Evolutionary conservation across 2,888 invertebrate genomes (phyloP), one percentile per base, ranked within the genome.

Genomic region (Torymus texanus): DNA sequence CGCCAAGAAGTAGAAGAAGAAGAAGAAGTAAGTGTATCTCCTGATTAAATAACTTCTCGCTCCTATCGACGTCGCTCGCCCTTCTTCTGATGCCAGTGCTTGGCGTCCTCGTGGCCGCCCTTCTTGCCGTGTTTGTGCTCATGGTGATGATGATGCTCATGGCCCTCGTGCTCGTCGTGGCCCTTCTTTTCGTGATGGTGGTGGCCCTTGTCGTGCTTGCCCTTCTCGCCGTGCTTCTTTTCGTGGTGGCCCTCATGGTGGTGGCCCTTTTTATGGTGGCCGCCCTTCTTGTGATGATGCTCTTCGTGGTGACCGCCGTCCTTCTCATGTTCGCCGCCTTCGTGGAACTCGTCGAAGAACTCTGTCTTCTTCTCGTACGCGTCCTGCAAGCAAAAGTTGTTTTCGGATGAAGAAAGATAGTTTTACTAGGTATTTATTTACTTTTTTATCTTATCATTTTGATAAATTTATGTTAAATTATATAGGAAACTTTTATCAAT

Each of bases 321-420:
- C 82, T 94, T 94, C 84, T 94, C 94, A 65, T 92, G 91, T 41
- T 93, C 94, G 0, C 92, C 93, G 2, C 93, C 94, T 82, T 94
- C 94, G 51, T 94, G 93, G 78, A 93, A 93, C 87, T 95, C 95
- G 86, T 95, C 95, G 85, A 94, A 95, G 91, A 95, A 95, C 86
- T 95, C 95, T 53, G 94, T 93, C 80, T 94, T 94, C 87, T 95
- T 95, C 85, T 94, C 94, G 86, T 93, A 95, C 85, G 95, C 95
- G 83, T 95, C 95, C 88, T 90, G 80, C n/a, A 11, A 0, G 29
- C 62, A 18, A 41, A 41, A 41, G 8, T 41, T 41, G 8, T 1
- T 41, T 41, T 41, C 41, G 1, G 8, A 29, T 41, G 41, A 0
- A 8, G 10, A 8, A 41, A 8, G 41, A 41, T 41, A 41, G 41